Evolutionary conservation across 1,140 invertebrate species (phyloP).

Genomic region (Drosophila sp.): DNA sequence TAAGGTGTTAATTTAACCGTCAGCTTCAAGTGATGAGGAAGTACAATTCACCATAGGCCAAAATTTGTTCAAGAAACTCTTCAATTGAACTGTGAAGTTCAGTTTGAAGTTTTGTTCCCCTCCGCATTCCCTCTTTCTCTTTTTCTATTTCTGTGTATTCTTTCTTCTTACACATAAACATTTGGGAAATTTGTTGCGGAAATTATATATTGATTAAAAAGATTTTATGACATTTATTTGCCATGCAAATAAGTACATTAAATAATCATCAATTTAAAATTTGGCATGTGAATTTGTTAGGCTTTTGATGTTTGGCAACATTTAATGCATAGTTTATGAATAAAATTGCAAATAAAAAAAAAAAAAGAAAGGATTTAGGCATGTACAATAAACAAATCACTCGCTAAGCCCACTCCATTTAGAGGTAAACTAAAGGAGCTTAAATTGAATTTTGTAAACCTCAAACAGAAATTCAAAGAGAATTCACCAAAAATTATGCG

Average conservation of each 20-base stretch:
- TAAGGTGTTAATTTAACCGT: slow-evolving; percentile 70
- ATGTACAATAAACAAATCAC: background rate
- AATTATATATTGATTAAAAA: background rate
- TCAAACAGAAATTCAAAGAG: background rate
- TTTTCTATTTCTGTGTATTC: background rate
- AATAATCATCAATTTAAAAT: background rate
- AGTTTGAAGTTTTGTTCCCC: background rate
- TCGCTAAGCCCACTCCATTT: background rate
- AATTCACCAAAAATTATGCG: background rate
- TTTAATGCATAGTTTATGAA: slow-evolving; percentile 2
- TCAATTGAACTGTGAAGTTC: slow-evolving; percentile 2
- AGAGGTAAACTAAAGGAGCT: background rate
- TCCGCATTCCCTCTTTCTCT: background rate
- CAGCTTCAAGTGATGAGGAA: slow-evolving; percentile 16
- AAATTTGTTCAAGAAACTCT: background rate
- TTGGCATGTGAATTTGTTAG: background rate
- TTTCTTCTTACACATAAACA: background rate
- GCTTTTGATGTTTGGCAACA: background rate
- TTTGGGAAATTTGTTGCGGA: background rate
- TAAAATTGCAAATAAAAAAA: background rate
- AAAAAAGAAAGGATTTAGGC: background rate
- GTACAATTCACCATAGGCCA: slow-evolving; percentile 8
- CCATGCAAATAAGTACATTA: background rate
- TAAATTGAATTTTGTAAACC: background rate
- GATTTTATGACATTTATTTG: background rate